phyloP scores from a whole-genome alignment of 2,797 vertebrate genomes.

The Nannoperca australis region DNA sequence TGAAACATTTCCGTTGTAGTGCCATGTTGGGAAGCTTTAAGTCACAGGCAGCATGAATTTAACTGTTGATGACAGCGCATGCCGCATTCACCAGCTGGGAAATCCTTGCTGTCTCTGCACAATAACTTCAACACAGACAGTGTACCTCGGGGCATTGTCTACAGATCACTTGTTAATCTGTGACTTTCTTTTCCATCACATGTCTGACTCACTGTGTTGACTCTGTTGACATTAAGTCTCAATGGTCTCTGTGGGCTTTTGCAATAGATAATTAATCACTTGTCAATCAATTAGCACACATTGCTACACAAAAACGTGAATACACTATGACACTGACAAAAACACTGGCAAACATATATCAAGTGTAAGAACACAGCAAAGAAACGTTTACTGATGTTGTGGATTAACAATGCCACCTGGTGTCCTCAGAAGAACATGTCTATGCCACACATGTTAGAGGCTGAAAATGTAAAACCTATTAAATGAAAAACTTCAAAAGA shows the following conservation, averaged over 20 bases:
- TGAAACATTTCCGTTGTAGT: background rate
- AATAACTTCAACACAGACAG: constrained; percentile 34
- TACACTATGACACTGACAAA: background rate
- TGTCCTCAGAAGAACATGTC: constrained; percentile 31
- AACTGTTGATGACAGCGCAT: constrained; percentile 47
- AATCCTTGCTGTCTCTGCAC: constrained; percentile 36
- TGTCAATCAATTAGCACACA: background rate
- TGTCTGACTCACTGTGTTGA: constrained; percentile 45
- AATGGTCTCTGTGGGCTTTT: background rate
- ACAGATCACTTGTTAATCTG: constrained; percentile 47
- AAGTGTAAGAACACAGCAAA: background rate
- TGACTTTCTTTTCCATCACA: constrained; percentile 21
- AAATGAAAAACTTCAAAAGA: background rate
- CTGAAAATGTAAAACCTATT: background rate
- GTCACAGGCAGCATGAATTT: constrained; percentile 26
- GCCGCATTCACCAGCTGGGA: constrained; percentile 46
- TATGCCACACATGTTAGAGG: background rate
- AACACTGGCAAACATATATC: background rate
- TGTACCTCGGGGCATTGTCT: constrained; percentile 38
- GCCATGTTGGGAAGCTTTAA: background rate
- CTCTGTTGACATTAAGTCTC: constrained; percentile 36
- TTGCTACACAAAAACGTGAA: background rate
- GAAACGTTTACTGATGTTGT: background rate
- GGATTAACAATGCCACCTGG: constrained; percentile 68
- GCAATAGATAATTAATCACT: background rate